Conservation (phyloP, 2,113 vertebrate species). For the Microtus pennsylvanicus region DNA sequence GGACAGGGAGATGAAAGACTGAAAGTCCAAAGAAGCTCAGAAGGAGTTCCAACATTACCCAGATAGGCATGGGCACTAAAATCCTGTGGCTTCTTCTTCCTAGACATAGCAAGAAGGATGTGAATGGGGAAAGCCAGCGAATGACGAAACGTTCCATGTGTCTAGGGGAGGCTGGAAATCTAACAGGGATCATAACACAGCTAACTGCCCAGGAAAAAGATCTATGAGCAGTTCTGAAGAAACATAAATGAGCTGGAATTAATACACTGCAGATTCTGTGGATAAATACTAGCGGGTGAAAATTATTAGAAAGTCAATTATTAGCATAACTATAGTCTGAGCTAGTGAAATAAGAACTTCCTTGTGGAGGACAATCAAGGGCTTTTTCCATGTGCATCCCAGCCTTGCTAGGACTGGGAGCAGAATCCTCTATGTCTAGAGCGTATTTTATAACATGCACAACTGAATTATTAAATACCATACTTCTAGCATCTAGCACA, state of each 20-base stretch:
- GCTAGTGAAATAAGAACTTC: not conserved
- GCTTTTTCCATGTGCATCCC: not conserved
- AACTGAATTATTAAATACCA: not conserved
- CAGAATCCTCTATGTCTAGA: not conserved
- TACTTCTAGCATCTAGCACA: not conserved
- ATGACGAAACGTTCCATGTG: not conserved
- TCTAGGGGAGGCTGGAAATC: not conserved
- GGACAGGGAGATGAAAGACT: not conserved
- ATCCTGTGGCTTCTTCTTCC: not conserved
- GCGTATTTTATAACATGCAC: not conserved
- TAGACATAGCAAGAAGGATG: not conserved
- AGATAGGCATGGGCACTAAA: not conserved
- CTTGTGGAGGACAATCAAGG: not conserved
- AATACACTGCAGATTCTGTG: not conserved
- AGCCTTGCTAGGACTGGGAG: not conserved
- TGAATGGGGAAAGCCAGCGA: not conserved
- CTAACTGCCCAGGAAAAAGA: constrained; percentile 43
- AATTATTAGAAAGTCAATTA: constrained; percentile 21
- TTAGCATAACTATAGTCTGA: not conserved
- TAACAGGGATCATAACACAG: constrained; percentile 13
- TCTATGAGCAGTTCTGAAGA: not conserved
- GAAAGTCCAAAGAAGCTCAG: constrained; percentile 16
- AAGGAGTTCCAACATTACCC: not conserved
- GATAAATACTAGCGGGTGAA: not conserved
- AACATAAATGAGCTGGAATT: constrained; percentile 50